Evolutionary conservation across 1,140 invertebrate species (phyloP), one percentile per base, ranked within the genome.

Genomic region (Drosophila nigrodunni): DNA sequence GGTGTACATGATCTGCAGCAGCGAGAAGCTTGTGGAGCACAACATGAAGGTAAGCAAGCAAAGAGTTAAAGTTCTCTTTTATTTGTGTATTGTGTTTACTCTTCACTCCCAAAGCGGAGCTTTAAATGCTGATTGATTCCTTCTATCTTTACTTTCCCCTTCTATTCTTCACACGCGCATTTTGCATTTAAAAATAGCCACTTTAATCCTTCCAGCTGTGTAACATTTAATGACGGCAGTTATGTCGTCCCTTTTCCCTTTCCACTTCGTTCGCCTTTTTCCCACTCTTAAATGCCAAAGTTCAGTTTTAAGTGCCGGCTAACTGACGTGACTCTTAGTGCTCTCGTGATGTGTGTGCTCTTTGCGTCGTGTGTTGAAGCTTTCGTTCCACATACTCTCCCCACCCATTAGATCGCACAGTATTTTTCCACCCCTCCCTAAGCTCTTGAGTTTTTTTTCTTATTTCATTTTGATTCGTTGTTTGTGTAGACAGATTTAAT

Each of bases 1-100:
- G 80, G 98, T 99, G 47, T 98, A 99, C 93, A 96, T 97, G 91
- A 94, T 99, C 90, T 99, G 98, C 93, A 97, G 97, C 41, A 95
- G 97, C 90, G 95, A 97, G 78, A 96, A 95, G 89, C 93, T 99
- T 62, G 98, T 99, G 55, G 96, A 98, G 88, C 96, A 99, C 93
- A 99, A 99, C 92, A 96, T 96, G 94, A 95, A 96, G 96, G 98
- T 99, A 43, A 43, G 41, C 37, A 9, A 39, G 37, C 8, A 30
- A 30, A 30, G 3, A 30, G 25, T 5, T 30, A 3, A 30, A 30
- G 6, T 30, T 30, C 25, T 30, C 25, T 30, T 30, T 30, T 30
- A 30, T 5, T 30, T 5, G 25, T 30, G 25, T 30, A 30, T 2
- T 41, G 9, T 41, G 10, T 18, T 2, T 35, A 7, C 11, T 10